A percentile compares a stretch with the other conserved stretches of the same genome.
Conservation (phyloP, 2,113 vertebrate genomes). For the Diglossa brunneiventris region DNA sequence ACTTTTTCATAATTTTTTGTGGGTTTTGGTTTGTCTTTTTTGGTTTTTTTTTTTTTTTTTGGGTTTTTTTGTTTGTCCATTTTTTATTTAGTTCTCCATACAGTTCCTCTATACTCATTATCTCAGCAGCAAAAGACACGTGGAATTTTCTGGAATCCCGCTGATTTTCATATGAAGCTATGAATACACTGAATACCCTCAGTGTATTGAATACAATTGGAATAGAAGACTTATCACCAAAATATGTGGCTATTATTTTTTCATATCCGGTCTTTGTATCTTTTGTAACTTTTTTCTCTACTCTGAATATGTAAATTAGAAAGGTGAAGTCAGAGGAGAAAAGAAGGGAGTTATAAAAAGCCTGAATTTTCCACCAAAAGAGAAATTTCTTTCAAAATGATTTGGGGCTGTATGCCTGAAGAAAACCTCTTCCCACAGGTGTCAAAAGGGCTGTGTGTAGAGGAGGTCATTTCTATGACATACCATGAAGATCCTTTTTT, state of each 20-base stretch:
- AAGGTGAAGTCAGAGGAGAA: neutral
- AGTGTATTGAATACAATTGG: neutral
- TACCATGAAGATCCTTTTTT: neutral
- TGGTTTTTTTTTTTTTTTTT: neutral
- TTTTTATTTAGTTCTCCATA: neutral
- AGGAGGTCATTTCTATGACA: neutral
- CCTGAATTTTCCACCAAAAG: neutral
- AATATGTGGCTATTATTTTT: neutral
- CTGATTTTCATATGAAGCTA: neutral
- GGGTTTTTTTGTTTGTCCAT: neutral
- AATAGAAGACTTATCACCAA: neutral
- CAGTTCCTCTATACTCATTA: neutral
- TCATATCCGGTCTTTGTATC: neutral
- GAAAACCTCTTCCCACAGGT: neutral
- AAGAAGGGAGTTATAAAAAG: neutral
- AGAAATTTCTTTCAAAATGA: neutral
- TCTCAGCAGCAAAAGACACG: neutral
- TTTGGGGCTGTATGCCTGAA: neutral
- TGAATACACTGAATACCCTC: neutral
- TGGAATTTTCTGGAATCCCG: neutral
- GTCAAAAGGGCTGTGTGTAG: neutral
- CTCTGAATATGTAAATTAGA: neutral
- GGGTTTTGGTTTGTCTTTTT: neutral
- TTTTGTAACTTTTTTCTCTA: neutral
- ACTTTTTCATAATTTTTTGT: neutral